Base-by-base conservation (phyloP, 2,113 vertebrate species). In the Otis tarda region DNA sequence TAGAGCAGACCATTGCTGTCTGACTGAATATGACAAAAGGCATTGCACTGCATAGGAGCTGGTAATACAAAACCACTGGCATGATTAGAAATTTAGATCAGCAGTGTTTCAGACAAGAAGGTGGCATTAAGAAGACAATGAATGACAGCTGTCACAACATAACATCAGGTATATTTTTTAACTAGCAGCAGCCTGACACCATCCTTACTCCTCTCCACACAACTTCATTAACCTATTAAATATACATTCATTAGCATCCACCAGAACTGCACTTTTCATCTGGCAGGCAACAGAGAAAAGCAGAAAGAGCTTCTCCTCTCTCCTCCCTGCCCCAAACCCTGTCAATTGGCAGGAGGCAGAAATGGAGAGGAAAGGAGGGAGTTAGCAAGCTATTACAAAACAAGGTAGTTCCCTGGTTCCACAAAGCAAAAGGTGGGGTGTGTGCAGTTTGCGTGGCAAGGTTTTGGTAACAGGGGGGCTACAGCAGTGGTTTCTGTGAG, bases 341-440 rank as follows among this genome's bases (percentile, higher is more conserved):
- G 19, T 21, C n/a, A 73, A 35, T 3, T 22, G 27, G 24, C 47
- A 85, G 0, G 0, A 59, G 57, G 5, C 41, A 79, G 52, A 92
- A 88, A 65, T 4, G 50, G 11, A 83, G 56, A 75, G 14, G 31
- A 74, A 93, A 93, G 25, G 9, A 67, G 7, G 3, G n/a, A 45
- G 31, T 41, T 22, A 45, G n/a, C 25, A 63, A 81, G 52, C n/a
- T 55, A n/a, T 43, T 57, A 21, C 21, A 81, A 81, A 87, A 53
- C 52, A 45, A 90, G 37, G 15, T 27, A 33, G 14, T 35, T 79
- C 22, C 37, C 14, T 28, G 8, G 27, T 83, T 71, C 59, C 13
- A 14, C 35, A 23, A 55, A 85, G 21, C 1, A 0, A 75, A 67
- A 56, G 35, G 18, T 20, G 17, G 41, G 41, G 41, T 43, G 41